Evolutionary conservation across 2,888 invertebrate genomes (phyloP), one percentile per base, ranked within the genome.

Genomic region (Drosophila basisetae): DNA sequence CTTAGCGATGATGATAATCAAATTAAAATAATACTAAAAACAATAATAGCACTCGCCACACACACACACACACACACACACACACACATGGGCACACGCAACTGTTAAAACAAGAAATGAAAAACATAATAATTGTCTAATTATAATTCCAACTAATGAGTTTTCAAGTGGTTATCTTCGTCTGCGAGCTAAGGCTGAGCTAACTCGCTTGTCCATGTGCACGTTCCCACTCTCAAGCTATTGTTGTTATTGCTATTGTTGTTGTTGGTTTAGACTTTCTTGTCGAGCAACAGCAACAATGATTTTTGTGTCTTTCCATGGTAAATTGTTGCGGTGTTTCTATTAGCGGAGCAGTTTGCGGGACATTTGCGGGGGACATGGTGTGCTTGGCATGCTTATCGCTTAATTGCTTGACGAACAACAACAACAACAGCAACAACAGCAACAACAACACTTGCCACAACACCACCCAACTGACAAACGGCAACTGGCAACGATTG

Each of bases 101-200:
- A 33, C 30, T 54, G 37, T 35, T 56, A 60, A 2, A 55, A 59
- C 61, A 67, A 60, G 33, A 66, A 78, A 66, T 76, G 73, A 80
- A 82, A 88, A 88, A 80, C 78, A 79, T 73, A 79, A 79, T 89
- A 86, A 86, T 83, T 89, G 87, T 86, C 81, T 81, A 79, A 89
- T 89, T 86, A 86, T 81, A 86, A 86, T 86, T 83, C 79, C 83
- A 70, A 76, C 83, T 89, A 86, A 86, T 84, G 84, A 86, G 87
- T 86, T 86, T 89, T 86, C 87, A 86, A 86, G 89, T 80, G 76
- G 70, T 85, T 85, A 84, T 85, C 84, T 85, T 70, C 73, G 80
- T 85, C 82, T 74, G 47, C 13, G 16, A 47, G 65, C 64, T 41
- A 4, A 22, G 41, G 33, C 56, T 54, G n/a, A 47, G 50, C 53